Conservation (phyloP, 2,797 vertebrate species). For the Avahi laniger region DNA sequence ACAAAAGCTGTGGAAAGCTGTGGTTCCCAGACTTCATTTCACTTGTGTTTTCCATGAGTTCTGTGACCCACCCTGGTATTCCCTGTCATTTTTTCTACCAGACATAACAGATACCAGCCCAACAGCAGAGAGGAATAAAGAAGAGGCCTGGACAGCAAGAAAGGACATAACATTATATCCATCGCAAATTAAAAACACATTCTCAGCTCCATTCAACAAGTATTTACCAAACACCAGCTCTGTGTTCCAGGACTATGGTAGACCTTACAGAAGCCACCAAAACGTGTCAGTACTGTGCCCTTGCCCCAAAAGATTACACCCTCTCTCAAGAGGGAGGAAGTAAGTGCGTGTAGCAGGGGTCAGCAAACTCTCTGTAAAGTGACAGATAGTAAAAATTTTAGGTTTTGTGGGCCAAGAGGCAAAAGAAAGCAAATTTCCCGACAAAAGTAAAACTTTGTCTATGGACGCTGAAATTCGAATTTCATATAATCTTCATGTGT, state of each 20-base stretch:
- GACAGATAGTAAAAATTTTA: conserved; percentile 5
- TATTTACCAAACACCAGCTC: conserved; percentile 28
- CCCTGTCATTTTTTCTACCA: conserved; percentile 73
- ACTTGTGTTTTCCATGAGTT: conserved; percentile 72
- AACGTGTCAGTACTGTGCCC: neutral
- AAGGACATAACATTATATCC: conserved; percentile 45
- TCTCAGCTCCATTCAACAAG: conserved; percentile 18
- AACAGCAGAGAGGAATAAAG: conserved; percentile 63
- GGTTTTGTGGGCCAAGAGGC: neutral
- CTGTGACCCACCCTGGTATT: conserved; percentile 77
- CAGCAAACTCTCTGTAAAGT: neutral
- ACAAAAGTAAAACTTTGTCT: conserved; percentile 30
- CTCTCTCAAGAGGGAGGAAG: neutral
- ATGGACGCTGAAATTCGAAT: conserved; percentile 2
- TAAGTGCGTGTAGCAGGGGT: neutral
- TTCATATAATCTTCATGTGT: neutral
- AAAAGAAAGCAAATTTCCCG: neutral
- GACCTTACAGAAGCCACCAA: neutral
- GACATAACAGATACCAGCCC: conserved; percentile 79
- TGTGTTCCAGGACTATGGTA: neutral
- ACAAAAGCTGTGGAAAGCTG: conserved; percentile 51
- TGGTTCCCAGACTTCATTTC: conserved; percentile 72
- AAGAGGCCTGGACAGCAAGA: conserved; percentile 54
- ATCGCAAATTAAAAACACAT: conserved; percentile 70
- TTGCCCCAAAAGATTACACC: neutral